Percentiles rank a stretch among this genome's conserved stretches.
These are phyloP conservation scores for Polypedilum vanderplanki DNA, from an alignment of 1,140 invertebrate genomes.

Conservation along the genomic window DNA sequence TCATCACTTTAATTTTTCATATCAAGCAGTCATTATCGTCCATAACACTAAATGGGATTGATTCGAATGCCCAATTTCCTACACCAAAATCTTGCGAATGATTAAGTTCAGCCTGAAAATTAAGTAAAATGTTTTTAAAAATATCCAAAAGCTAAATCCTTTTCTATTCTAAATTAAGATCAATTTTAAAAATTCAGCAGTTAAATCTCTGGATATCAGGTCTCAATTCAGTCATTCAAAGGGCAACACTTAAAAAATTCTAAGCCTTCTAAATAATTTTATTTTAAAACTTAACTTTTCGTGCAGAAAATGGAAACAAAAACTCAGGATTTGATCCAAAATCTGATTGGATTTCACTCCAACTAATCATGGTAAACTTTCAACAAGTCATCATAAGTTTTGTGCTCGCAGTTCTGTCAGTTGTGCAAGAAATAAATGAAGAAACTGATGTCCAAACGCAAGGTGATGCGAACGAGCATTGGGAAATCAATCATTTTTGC, in stretches of 20 bases:
- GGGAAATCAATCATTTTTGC: conserved; percentile 64
- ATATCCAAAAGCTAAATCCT: too few species aligned
- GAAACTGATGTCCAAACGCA: conserved; percentile 55
- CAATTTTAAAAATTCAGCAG: too few species aligned
- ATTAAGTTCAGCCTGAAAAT: conserved; percentile 45
- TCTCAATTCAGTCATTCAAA: conserved; percentile 25
- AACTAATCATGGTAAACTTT: conserved; percentile 50
- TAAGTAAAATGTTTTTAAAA: conserved; percentile 24
- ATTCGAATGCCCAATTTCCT: conserved; percentile 56
- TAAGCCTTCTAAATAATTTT: too few species aligned
- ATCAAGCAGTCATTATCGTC: conserved; percentile 54
- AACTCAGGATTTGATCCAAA: conserved; percentile 54
- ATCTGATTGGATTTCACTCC: conserved; percentile 45
- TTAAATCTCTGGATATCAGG: too few species aligned
- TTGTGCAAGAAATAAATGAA: conserved; percentile 57
- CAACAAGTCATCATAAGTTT: conserved; percentile 51
- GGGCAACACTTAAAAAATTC: neutral
- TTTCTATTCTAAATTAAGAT: too few species aligned
- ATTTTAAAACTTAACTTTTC: conserved; percentile 35
- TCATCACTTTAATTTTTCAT: conserved; percentile 49
- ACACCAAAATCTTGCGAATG: conserved; percentile 55
- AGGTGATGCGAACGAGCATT: conserved; percentile 53
- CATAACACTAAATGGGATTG: conserved; percentile 53
- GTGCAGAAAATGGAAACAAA: conserved; percentile 49
- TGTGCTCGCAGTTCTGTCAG: conserved; percentile 48